These are phyloP conservation scores for Pristiophorus japonicus DNA, from an alignment of 2,113 vertebrate species.

Conservation along the genomic window DNA sequence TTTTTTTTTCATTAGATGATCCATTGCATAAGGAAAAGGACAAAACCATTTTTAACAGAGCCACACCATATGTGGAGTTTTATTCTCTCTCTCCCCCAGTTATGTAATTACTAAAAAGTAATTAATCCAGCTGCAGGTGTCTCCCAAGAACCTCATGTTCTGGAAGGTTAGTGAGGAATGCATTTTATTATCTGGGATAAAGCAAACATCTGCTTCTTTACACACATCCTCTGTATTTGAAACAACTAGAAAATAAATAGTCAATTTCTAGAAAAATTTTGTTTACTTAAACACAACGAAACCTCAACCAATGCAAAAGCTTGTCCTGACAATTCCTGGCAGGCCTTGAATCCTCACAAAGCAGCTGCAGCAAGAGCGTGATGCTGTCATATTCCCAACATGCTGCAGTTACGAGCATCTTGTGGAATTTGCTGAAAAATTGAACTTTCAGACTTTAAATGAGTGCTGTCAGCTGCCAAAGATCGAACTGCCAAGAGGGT, in stretches of 20 bases:
- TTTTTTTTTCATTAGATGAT: not conserved
- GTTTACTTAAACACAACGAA: not conserved
- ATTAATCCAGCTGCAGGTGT: constrained; percentile 11
- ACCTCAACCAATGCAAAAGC: constrained; percentile 23
- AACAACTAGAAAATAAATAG: not conserved
- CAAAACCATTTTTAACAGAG: not conserved
- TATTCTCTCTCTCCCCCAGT: not conserved
- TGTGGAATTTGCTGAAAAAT: constrained; percentile 28
- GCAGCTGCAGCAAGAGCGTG: constrained; percentile 13
- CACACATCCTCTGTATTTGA: not conserved
- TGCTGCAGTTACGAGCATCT: not conserved
- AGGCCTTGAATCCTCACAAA: not conserved
- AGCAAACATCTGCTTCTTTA: not conserved
- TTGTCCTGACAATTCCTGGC: constrained; percentile 10
- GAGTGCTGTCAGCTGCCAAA: not conserved
- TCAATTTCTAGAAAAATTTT: not conserved
- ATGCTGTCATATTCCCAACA: constrained; percentile 18
- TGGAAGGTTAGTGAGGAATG: no score
- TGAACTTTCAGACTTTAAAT: not conserved
- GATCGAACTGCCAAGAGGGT: not conserved
- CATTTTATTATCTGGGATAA: not conserved
- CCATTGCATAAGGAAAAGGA: not conserved
- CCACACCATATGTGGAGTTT: not conserved
- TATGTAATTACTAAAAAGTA: not conserved
- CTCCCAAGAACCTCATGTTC: constrained; percentile 5